Conservation (phyloP, 2,113 vertebrate species). For the Anoplopoma fimbria region DNA sequence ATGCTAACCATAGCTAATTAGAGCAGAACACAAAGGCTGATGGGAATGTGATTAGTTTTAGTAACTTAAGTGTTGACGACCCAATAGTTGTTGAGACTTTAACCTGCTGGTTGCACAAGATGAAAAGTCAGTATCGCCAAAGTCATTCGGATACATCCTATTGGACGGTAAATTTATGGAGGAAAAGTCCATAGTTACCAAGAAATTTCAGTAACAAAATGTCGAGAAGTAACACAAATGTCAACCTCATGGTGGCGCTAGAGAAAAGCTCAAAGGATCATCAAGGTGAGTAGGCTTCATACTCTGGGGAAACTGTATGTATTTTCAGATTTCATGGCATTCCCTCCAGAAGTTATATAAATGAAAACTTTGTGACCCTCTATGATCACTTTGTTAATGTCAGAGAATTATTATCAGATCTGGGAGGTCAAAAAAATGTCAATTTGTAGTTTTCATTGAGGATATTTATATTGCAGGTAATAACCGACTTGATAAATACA, state of each 20-base stretch:
- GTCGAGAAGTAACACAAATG: neutral
- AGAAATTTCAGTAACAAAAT: neutral
- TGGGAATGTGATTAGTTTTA: neutral
- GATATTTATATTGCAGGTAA: conserved; percentile 4
- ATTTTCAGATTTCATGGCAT: too few species aligned
- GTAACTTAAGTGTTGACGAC: neutral
- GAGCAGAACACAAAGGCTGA: neutral
- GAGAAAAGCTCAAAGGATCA: neutral
- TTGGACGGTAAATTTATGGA: neutral
- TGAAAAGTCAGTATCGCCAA: neutral
- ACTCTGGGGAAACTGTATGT: neutral
- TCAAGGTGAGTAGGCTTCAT: neutral
- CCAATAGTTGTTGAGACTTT: neutral
- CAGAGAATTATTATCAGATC: neutral
- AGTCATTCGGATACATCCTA: neutral
- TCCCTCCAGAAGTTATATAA: too few species aligned
- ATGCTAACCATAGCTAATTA: neutral
- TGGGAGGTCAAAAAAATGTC: neutral
- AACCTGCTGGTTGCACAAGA: neutral
- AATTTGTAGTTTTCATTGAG: neutral
- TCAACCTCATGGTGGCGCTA: neutral
- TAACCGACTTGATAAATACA: conserved; percentile 1
- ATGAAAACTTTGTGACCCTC: neutral
- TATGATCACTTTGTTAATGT: neutral
- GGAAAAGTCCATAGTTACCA: neutral